Conservation (phyloP, 2,113 vertebrate genomes). For the Setophaga petechia region DNA sequence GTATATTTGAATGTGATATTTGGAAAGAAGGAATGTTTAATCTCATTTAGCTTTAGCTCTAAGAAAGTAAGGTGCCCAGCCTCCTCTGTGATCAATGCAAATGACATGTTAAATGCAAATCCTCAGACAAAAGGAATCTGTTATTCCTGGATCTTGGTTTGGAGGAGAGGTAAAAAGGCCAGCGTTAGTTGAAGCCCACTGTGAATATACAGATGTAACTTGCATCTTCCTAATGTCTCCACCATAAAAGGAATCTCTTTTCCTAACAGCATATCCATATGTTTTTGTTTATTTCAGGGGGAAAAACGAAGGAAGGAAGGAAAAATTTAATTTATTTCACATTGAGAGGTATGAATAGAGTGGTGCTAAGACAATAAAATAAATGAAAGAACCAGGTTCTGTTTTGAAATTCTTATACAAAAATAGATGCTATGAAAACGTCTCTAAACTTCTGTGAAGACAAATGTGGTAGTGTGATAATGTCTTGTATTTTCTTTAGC, state of each 20-base stretch:
- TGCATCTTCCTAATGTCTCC: background rate
- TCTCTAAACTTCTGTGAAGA: background rate
- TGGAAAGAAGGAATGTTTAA: background rate
- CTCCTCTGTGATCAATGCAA: background rate
- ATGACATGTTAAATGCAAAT: background rate
- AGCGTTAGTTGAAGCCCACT: background rate
- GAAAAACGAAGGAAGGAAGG: background rate
- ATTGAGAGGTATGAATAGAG: background rate
- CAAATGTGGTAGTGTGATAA: background rate
- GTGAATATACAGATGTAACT: background rate
- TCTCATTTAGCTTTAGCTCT: background rate
- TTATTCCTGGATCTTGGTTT: background rate
- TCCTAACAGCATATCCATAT: background rate
- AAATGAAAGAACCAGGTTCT: background rate
- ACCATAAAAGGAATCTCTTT: background rate
- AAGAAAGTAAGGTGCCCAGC: background rate
- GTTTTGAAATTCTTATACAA: background rate
- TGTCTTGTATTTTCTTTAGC: background rate
- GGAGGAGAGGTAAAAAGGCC: background rate
- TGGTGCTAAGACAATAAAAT: background rate
- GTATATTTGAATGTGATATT: background rate
- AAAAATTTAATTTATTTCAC: background rate
- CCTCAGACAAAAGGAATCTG: background rate
- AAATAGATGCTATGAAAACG: background rate
- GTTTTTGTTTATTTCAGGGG: background rate